Base-by-base conservation (phyloP, 2,797 vertebrate species). In the Enteromius anoplus region DNA sequence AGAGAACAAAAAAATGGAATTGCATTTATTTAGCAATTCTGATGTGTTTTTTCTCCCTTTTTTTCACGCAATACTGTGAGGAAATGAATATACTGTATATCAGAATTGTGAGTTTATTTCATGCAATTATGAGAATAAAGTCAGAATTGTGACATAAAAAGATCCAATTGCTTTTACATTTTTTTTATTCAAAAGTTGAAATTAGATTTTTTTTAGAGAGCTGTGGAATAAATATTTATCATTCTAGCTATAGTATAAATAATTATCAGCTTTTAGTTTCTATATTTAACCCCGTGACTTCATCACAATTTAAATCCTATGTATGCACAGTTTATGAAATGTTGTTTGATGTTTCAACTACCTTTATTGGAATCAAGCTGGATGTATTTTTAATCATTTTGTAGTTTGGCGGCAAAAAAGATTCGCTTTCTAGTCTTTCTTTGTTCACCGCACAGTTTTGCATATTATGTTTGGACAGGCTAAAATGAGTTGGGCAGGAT, bases 381-480 rank as follows among this genome's bases (percentile, higher is more conserved):
- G 10, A 12, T 21, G 49, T 37, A 9, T 37, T 75, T n/a, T 40
- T 40, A 21, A 21, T 21, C 3, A 37, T 75, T 23, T 75, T 23
- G 21, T 58, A 1, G 21, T 7, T 40, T 23, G 21, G 12, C 2
- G 29, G 19, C 29, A 55, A 55, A 21, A 53, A 23, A 6, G 49
- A 32, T 65, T 11, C 7, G 2, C 76, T 64, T 81, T 66, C 47
- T 15, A 17, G 10, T n/a, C 21, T 66, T 75, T 79, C 2, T 23
- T 75, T 75, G 19, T 68, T 84, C 23, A 37, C 49, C 34, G 47
- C 40, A 47, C 47, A 65, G 76, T 58, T 80, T 32, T 49, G 71
- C 40, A 66, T 49, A 26, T 69, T 80, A 23, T 85, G 40, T 85
- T 69, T 80, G 53, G 78, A 40, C n/a, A 62, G 64, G 21, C 9